A percentile compares a stretch with the other conserved stretches of the same genome.
Evolutionary conservation across 1,140 invertebrate genomes (phyloP).

Genomic region (Camponotus vicinus): DNA sequence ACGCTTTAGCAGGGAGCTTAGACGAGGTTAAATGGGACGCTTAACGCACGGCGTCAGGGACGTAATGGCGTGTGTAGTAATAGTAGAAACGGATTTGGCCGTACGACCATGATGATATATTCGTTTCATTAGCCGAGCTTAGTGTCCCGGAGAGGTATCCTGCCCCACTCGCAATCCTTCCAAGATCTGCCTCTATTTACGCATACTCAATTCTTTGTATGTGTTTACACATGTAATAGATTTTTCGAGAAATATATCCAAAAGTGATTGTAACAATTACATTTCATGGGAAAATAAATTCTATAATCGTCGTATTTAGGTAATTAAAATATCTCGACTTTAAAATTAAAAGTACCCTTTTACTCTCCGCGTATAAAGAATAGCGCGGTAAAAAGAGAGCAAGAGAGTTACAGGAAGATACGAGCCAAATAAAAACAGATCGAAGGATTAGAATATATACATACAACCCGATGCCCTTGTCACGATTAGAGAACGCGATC

Average conservation of each 20-base stretch:
- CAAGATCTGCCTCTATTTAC: conserved; percentile 39
- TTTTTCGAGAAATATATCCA: not conserved
- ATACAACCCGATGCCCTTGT: conserved; percentile 21
- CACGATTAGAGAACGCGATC: conserved; percentile 46
- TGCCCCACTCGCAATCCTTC: conserved; percentile 15
- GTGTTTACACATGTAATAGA: too few relatives aligned
- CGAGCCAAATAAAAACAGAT: conserved; percentile 22
- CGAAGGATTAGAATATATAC: conserved; percentile 29
- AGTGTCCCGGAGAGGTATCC: conserved; percentile 48
- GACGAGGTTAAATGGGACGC: conserved; percentile 79
- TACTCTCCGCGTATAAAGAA: not conserved
- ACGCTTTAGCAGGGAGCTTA: conserved; percentile 69
- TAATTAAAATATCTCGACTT: not conserved
- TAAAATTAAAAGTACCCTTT: not conserved
- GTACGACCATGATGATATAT: conserved; percentile 80
- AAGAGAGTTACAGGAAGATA: not conserved
- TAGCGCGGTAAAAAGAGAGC: not conserved
- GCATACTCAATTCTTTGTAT: not conserved
- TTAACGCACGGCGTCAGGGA: conserved; percentile 77
- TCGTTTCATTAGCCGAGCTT: conserved; percentile 81
- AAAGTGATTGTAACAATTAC: not conserved
- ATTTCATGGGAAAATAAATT: not conserved
- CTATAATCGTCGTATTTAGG: conserved; percentile 6
- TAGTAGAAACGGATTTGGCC: conserved; percentile 82
- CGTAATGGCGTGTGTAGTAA: conserved; percentile 82